Base-by-base conservation (phyloP, 2,888 invertebrate genomes). In the Pristionchus maxplancki region DNA sequence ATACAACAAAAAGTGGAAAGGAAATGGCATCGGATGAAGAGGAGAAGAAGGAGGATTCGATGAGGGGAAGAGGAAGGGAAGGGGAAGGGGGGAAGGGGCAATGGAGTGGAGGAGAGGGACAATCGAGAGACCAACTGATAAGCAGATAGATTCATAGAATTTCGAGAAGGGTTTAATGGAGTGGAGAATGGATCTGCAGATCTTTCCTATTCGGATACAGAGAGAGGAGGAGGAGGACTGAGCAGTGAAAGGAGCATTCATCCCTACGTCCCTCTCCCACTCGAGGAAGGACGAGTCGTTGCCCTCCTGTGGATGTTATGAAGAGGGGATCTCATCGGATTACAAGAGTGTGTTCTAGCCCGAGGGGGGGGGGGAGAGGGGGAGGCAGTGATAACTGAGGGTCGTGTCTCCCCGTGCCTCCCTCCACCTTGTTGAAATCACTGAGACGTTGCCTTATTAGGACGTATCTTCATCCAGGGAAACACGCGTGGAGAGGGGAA, bases 1-100 rank as follows among this genome's bases (percentile, higher is more conserved):
- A 81, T 81, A 81, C 50, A 81, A 81, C 81, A 81, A 81, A 50
- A 50, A n/a, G n/a, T n/a, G n/a, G n/a, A n/a, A n/a, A 50, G 81
- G 48, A 48, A 81, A 81, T 50, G 81, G 81, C 81, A 81, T 28
- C n/a, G 50, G 84, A 20, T 37, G 84, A 50, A 9, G 20, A 8
- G 82, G 82, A 82, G 31, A 40, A 48, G 17, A 58, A 3, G 83
- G 58, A 83, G 37, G 82, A 50, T 82, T 40, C 17, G 37, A 78
- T 78, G 44, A 44, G 44, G 40, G 78, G 40, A 67, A 31, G 64
- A 67, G 5, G 58, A 58, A 58, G 58, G 58, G 58, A 24, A 34
- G 78, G 74, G n/a, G 31, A 5, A 44, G 11, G 44, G 37, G 44
- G 37, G 28, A 31, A 40, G 31, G 53, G 53, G 15, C 20, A 82